A percentile compares a stretch with the other conserved stretches of the same genome.
phyloP scores from a whole-genome alignment of 2,888 invertebrate genomes.

The Dendrolimus pini region DNA sequence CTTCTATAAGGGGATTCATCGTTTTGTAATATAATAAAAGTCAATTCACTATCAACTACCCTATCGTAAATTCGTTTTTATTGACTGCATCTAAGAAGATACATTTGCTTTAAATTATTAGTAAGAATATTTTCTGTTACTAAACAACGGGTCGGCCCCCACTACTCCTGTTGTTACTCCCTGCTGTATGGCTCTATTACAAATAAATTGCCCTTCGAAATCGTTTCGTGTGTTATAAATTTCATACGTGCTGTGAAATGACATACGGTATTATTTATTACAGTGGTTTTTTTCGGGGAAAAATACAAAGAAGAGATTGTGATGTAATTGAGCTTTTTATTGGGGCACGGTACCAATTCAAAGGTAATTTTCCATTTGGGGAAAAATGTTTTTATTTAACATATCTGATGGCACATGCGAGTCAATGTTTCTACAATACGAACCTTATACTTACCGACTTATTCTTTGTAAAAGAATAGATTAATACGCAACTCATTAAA shows the following conservation, averaged over 20 bases:
- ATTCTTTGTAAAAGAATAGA: no score
- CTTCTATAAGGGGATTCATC: no score
- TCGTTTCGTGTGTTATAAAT: constrained; percentile 70
- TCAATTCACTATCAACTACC: no score
- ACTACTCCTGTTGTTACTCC: constrained; percentile 31
- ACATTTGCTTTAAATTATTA: background rate
- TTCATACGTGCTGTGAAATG: constrained; percentile 77
- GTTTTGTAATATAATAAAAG: no score
- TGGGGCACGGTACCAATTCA: constrained; percentile 48
- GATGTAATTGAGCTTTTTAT: constrained; percentile 70
- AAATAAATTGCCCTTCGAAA: constrained; percentile 73
- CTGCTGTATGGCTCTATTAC: constrained; percentile 62
- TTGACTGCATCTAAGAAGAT: no score
- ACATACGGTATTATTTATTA: constrained; percentile 76
- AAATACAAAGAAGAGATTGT: constrained; percentile 71
- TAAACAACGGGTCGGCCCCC: constrained; percentile 8
- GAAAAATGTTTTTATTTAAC: constrained; percentile 16
- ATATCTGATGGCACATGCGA: background rate
- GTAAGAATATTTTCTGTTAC: background rate
- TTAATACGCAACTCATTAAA: no score
- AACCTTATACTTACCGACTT: no score
- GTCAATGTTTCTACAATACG: no score
- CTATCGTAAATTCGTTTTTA: no score
- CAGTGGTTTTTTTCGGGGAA: constrained; percentile 53
- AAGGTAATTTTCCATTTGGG: constrained; percentile 30